phyloP scores from a whole-genome alignment of 2,888 invertebrate species.

The Lycocerus yunnanus region DNA sequence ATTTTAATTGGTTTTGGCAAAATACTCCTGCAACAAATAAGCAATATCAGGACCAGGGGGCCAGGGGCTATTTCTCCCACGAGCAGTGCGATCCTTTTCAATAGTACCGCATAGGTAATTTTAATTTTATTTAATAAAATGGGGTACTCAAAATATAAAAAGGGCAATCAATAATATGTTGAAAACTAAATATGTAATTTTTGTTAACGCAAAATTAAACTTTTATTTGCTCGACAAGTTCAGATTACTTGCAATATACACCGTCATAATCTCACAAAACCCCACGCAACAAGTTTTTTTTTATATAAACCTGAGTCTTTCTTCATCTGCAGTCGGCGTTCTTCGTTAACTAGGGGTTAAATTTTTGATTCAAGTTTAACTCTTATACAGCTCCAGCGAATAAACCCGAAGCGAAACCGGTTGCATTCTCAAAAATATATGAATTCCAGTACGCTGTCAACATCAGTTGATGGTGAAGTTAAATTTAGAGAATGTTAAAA shows the following conservation, averaged over 20 bases:
- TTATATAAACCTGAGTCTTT: not conserved
- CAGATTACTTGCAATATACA: constrained; percentile 2
- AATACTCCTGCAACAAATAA: not conserved
- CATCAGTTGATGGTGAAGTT: constrained; percentile 7
- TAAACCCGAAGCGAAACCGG: constrained; percentile 39
- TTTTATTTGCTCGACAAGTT: not conserved
- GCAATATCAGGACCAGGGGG: not conserved
- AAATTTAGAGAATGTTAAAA: constrained; percentile 13
- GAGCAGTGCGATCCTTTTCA: not conserved
- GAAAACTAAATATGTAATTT: no score
- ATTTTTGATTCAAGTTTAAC: not conserved
- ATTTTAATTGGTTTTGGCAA: not conserved
- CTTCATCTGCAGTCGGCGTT: not conserved
- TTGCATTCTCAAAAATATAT: constrained; percentile 40
- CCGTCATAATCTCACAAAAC: constrained; percentile 1
- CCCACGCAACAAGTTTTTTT: constrained; percentile 3
- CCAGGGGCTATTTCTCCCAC: not conserved
- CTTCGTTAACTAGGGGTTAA: constrained; percentile 2
- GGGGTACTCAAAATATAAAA: no score
- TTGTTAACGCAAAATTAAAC: not conserved
- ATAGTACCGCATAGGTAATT: no score
- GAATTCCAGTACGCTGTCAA: constrained; percentile 34
- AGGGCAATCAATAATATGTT: no score
- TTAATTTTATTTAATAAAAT: no score
- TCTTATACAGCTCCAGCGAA: constrained; percentile 30